Evolutionary conservation across 2,888 invertebrate species (phyloP).

Genomic region (Hypena proboscidalis): DNA sequence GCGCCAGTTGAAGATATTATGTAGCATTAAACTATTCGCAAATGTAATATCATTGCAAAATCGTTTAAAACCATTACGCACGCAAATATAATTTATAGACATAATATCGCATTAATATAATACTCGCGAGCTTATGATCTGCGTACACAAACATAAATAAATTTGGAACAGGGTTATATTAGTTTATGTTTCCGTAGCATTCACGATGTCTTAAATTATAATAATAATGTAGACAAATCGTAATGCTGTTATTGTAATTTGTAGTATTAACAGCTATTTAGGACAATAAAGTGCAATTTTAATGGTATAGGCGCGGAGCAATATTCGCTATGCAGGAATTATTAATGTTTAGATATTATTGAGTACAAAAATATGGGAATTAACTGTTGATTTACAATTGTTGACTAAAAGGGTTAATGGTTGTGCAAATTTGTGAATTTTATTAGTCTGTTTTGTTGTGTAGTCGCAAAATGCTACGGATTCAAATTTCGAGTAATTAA

Average conservation of each 20-base stretch:
- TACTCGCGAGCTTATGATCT: background rate
- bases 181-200: background rate
- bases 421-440: no score
- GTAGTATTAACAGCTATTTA: background rate
- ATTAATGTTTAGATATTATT: background rate
- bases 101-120: background rate
- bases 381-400: no score
- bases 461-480: no score
- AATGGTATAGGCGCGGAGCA: background rate
- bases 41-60: no score
- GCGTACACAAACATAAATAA: background rate
- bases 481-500: no score
- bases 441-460: no score
- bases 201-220: background rate
- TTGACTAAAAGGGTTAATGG: no score
- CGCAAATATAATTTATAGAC: background rate
- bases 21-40: no score
- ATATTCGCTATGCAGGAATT: constrained; percentile 1
- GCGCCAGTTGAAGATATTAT: no score
- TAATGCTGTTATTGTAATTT: background rate
- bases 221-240: background rate
- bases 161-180: background rate
- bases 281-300: background rate
- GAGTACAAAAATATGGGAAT: no score
- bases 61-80: no score